Evolutionary conservation across 1,140 invertebrate genomes (phyloP).

Genomic region (Cotesia typhae): DNA sequence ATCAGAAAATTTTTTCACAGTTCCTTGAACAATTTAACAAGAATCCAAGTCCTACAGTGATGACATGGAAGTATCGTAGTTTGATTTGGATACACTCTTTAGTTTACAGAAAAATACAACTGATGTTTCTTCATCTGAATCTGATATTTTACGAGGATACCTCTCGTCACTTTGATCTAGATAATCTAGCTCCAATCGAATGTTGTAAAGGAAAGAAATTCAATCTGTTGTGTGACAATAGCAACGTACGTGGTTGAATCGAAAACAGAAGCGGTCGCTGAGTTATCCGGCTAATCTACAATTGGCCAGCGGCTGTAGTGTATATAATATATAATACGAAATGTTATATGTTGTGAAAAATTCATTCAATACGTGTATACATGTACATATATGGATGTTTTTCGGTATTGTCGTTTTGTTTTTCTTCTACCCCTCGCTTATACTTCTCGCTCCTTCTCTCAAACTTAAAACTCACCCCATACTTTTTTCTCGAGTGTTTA

Average conservation of each 20-base stretch:
- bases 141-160: slow-evolving; percentile 3
- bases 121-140: background rate
- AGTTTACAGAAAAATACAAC: background rate
- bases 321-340: slow-evolving; percentile 37
- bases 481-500: slow-evolving; percentile 60
- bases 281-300: slow-evolving; percentile 57
- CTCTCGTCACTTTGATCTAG: slow-evolving; percentile 10
- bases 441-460: slow-evolving; percentile 30
- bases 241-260: slow-evolving; percentile 38
- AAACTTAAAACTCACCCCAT: slow-evolving; percentile 37
- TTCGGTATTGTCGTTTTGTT: slow-evolving; percentile 29
- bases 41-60: background rate
- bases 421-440: slow-evolving; percentile 33
- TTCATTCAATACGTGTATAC: slow-evolving; percentile 15
- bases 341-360: too few species aligned
- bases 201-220: slow-evolving; percentile 26
- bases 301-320: slow-evolving; percentile 50
- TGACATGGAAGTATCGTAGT: too few species aligned
- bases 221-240: slow-evolving; percentile 40
- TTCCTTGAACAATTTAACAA: background rate
- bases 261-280: slow-evolving; percentile 45
- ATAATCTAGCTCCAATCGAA: slow-evolving; percentile 3
- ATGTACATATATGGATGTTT: slow-evolving; percentile 48
- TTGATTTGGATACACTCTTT: background rate
- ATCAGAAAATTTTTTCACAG: too few species aligned